These are phyloP conservation scores for Echinops telfairi DNA, from an alignment of 2,113 vertebrate species.

Conservation along the genomic window DNA sequence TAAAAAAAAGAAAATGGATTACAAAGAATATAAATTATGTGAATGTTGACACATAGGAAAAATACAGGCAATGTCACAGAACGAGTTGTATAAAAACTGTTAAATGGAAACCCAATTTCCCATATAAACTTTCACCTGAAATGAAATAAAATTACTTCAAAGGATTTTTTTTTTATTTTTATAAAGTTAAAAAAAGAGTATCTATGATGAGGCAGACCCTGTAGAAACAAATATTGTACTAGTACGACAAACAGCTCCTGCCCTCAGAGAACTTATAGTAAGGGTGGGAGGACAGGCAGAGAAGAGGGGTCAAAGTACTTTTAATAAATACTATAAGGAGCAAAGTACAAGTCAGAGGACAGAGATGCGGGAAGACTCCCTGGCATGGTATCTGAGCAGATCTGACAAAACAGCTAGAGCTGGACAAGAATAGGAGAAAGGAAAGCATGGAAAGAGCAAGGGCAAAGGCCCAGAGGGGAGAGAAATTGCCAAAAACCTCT, in stretches of 20 bases:
- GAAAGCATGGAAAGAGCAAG: neutral
- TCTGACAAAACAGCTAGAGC: neutral
- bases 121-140: too few species aligned
- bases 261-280: neutral
- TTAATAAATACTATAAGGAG: neutral
- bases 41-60: too few species aligned
- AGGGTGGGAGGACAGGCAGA: neutral
- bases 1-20: too few species aligned
- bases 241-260: neutral
- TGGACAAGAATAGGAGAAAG: neutral
- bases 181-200: too few species aligned
- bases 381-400: neutral
- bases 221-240: neutral
- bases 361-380: neutral
- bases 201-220: neutral
- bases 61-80: too few species aligned
- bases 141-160: too few species aligned
- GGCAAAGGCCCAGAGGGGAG: neutral
- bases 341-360: neutral
- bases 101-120: too few species aligned
- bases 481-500: neutral
- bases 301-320: neutral
- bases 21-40: too few species aligned
- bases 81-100: too few species aligned
- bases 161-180: neutral